phyloP scores from a whole-genome alignment of 2,797 vertebrate genomes.

The Leucoraja ocellata region DNA sequence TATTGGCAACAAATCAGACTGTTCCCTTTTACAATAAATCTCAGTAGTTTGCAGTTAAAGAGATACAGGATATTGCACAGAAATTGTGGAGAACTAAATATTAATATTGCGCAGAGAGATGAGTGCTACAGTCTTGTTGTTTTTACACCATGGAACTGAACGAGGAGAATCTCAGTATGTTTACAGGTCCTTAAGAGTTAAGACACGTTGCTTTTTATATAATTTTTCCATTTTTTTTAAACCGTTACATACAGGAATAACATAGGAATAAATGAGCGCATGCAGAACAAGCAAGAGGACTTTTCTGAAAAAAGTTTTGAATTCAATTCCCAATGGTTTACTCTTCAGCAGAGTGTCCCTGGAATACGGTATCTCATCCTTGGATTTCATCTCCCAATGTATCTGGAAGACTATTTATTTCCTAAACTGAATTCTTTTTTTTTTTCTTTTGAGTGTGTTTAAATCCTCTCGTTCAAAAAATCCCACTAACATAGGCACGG shows the following conservation, averaged over 20 bases:
- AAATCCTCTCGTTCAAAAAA: not conserved
- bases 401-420: not conserved
- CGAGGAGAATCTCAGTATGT: conserved; percentile 57
- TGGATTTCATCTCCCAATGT: not conserved
- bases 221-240: conserved; percentile 58
- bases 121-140: conserved; percentile 54
- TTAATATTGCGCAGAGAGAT: conserved; percentile 57
- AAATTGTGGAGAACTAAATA: conserved; percentile 58
- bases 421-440: not conserved
- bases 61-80: conserved; percentile 69
- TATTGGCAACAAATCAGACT: conserved; percentile 64
- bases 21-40: conserved; percentile 64
- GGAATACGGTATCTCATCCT: not conserved
- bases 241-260: conserved; percentile 73
- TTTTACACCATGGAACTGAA: conserved; percentile 60
- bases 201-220: conserved; percentile 64
- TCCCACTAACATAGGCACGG: not conserved
- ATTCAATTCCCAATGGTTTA: conserved; percentile 25
- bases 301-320: conserved; percentile 37
- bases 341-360: not conserved
- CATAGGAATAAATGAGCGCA: conserved; percentile 63
- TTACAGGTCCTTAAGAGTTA: conserved; percentile 62
- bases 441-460: not conserved
- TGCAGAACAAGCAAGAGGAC: conserved; percentile 81
- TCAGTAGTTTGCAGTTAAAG: conserved; percentile 57